Conservation (phyloP, 2,888 invertebrate genomes). For the Synergus laeviventris region DNA sequence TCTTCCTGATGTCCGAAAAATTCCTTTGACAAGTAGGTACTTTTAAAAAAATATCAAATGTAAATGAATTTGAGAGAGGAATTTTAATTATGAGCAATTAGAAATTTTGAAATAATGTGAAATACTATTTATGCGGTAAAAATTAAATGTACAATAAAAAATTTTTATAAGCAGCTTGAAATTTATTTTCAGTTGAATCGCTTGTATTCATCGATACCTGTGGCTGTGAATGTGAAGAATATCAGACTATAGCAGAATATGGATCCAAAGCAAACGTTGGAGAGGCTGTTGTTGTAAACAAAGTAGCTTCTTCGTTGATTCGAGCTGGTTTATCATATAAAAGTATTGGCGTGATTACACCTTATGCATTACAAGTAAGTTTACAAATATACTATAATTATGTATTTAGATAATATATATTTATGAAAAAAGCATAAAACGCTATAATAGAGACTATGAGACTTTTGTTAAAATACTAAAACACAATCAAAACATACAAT, state of each 20-base stretch:
- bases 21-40: slow-evolving; percentile 70
- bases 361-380: slow-evolving; percentile 78
- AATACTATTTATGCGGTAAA: not conserved
- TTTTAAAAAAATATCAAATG: not conserved
- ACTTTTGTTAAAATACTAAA: too few relatives aligned
- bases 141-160: slow-evolving; percentile 14
- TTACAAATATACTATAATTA: not conserved
- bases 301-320: slow-evolving; percentile 75
- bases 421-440: too few relatives aligned
- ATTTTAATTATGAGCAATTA: too few relatives aligned
- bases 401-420: too few relatives aligned
- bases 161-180: slow-evolving; percentile 26
- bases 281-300: slow-evolving; percentile 77
- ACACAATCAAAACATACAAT: too few relatives aligned
- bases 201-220: slow-evolving; percentile 78
- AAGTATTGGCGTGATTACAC: slow-evolving; percentile 78
- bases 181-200: slow-evolving; percentile 63
- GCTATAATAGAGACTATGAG: too few relatives aligned
- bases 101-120: not conserved
- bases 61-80: not conserved
- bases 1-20: slow-evolving; percentile 70
- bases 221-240: slow-evolving; percentile 77
- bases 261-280: slow-evolving; percentile 69
- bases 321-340: slow-evolving; percentile 73
- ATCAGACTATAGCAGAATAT: slow-evolving; percentile 59